Evolutionary conservation across 1,140 invertebrate genomes (phyloP).

Genomic region (Magallana angulata): DNA sequence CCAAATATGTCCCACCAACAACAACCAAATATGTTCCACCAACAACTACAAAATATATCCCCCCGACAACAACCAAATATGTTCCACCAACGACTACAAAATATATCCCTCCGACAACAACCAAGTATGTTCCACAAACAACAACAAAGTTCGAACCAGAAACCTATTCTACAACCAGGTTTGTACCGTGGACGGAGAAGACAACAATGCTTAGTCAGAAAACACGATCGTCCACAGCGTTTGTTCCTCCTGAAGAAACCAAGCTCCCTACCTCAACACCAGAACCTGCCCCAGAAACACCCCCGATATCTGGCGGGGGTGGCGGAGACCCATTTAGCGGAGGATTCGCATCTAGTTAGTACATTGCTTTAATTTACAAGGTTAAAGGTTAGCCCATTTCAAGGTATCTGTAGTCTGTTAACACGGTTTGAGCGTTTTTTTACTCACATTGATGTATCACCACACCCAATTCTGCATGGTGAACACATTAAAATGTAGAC

Average conservation of each 20-base stretch:
- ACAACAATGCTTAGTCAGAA: background rate
- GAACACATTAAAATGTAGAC: too few relatives aligned
- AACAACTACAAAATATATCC: background rate
- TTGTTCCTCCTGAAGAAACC: background rate
- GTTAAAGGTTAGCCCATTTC: too few relatives aligned
- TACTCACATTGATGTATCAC: too few relatives aligned
- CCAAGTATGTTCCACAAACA: background rate
- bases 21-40: background rate
- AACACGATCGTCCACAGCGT: background rate
- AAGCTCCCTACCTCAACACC: background rate
- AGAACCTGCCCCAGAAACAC: background rate
- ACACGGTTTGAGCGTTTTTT: too few relatives aligned
- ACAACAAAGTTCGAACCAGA: conserved; percentile 11
- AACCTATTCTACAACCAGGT: background rate
- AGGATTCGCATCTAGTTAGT: background rate
- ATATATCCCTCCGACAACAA: background rate
- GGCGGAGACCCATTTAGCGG: background rate
- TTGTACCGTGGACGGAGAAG: conserved; percentile 4
- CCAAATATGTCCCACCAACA: background rate
- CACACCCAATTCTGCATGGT: too few relatives aligned
- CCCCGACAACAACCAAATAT: background rate
- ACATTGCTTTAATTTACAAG: background rate
- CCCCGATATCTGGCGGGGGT: background rate
- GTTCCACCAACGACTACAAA: background rate
- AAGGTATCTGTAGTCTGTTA: too few relatives aligned